Evolutionary conservation across 1,140 invertebrate species (phyloP), one percentile per base, ranked within the genome.

Genomic region (Tyrophagus putrescentiae): DNA sequence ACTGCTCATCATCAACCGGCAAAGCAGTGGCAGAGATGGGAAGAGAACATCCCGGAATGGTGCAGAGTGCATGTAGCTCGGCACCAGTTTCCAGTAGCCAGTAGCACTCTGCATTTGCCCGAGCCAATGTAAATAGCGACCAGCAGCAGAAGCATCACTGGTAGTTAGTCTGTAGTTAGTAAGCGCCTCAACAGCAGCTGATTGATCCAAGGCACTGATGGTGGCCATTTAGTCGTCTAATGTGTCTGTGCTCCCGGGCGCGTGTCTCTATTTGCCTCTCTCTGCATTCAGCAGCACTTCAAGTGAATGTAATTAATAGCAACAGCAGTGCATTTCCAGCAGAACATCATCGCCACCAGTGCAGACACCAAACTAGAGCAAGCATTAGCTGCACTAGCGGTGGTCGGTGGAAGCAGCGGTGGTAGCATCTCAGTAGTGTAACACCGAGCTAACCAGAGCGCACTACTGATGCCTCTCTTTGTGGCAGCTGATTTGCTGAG

Each of bases 181-280:
- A 21, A 21, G 36, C 21, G 21, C 31, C 23, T 21, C 31, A 25
- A 48, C 21, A 6, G 21, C 21, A 29, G 13, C 31, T 48, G 45
- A 48, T 48, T 48, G 45, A 48, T 48, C 45, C 45, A 48, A 48
- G 45, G 7, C 45, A 48, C 45, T 18, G 45, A 48, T 29, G 45
- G 45, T 48, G 45, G 45, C 45, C 45, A 48, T 48, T 48, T 48
- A 48, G 45, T 48, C 45, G 45, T 48, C 45, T 48, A 48, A 48
- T 48, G 45, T 48, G 45, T 48, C 45, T 48, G 18, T 48, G 45
- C 31, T 13, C 45, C n/a, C n/a, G n/a, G 45, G 21, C 45, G 45
- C 21, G 45, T 48, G 45, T 48, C 45, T 48, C 45, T 48, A 48
- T 48, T 48, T 48, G 31, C 45, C n/a, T n/a, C n/a, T n/a, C n/a